These are phyloP conservation scores for Amiota minor DNA, from an alignment of 2,888 invertebrate species.

Conservation along the genomic window DNA sequence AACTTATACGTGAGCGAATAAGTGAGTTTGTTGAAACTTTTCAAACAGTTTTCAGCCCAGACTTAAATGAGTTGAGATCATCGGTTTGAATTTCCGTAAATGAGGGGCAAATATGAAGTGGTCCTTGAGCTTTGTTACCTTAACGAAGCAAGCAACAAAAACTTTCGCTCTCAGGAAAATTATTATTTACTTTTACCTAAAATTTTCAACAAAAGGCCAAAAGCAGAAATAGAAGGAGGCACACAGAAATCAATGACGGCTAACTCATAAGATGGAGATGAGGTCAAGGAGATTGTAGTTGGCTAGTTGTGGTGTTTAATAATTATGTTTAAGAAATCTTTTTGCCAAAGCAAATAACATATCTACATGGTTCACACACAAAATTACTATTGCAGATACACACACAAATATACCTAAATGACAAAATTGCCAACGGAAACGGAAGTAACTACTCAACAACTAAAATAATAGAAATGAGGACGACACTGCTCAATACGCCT, in stretches of 20 bases:
- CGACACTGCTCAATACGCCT: background rate
- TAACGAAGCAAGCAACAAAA: constrained; percentile 56
- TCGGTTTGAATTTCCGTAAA: constrained; percentile 17
- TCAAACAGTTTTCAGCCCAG: constrained; percentile 37
- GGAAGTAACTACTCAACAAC: constrained; percentile 56
- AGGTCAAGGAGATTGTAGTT: constrained; percentile 32
- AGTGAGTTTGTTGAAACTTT: constrained; percentile 10
- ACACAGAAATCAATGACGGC: constrained; percentile 8
- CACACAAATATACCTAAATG: constrained; percentile 40
- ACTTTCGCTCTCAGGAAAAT: constrained; percentile 60
- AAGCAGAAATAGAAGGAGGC: background rate
- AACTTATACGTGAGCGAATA: constrained; percentile 65
- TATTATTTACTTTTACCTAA: constrained; percentile 53
- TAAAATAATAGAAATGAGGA: constrained; percentile 26
- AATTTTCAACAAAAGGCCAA: constrained; percentile 8
- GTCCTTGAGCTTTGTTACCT: constrained; percentile 35
- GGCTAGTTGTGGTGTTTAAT: constrained; percentile 42
- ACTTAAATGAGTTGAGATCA: constrained; percentile 25
- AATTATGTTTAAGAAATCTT: constrained; percentile 59
- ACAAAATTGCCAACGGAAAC: constrained; percentile 59
- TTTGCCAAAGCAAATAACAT: constrained; percentile 27
- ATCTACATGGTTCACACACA: background rate
- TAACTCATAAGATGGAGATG: background rate
- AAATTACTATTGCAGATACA: background rate
- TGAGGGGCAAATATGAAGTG: constrained; percentile 1